phyloP scores from a whole-genome alignment of 2,797 vertebrate species.

The Parauchenoglanis ngamensis region DNA sequence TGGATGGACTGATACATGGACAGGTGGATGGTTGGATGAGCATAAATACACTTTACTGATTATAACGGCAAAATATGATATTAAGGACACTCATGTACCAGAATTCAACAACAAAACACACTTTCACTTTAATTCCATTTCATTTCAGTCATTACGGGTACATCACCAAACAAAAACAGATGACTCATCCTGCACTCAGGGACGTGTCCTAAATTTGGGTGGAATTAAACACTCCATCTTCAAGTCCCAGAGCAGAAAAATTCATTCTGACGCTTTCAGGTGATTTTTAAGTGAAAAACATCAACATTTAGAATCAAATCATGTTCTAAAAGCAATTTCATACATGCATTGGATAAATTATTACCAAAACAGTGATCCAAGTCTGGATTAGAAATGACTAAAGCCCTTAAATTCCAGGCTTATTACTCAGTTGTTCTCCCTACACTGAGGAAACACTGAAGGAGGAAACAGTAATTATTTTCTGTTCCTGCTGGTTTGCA shows the following conservation, averaged over 20 bases:
- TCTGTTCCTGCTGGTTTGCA: background rate
- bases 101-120: background rate
- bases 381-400: background rate
- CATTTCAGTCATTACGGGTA: background rate
- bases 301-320: background rate
- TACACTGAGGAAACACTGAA: background rate
- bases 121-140: background rate
- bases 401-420: background rate
- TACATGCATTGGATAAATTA: background rate
- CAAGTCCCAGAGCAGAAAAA: background rate
- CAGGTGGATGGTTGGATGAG: background rate
- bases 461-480: background rate
- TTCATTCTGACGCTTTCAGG: background rate
- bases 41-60: background rate
- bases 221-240: background rate
- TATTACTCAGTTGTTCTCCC: background rate
- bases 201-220: background rate
- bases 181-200: background rate
- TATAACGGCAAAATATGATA: background rate
- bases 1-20: background rate
- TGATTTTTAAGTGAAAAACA: background rate
- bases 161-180: background rate
- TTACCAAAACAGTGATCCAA: background rate
- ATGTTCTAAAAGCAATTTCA: background rate
- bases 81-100: background rate